These are phyloP conservation scores for Macropodus opercularis DNA, from an alignment of 2,797 vertebrate species.

Conservation along the genomic window DNA sequence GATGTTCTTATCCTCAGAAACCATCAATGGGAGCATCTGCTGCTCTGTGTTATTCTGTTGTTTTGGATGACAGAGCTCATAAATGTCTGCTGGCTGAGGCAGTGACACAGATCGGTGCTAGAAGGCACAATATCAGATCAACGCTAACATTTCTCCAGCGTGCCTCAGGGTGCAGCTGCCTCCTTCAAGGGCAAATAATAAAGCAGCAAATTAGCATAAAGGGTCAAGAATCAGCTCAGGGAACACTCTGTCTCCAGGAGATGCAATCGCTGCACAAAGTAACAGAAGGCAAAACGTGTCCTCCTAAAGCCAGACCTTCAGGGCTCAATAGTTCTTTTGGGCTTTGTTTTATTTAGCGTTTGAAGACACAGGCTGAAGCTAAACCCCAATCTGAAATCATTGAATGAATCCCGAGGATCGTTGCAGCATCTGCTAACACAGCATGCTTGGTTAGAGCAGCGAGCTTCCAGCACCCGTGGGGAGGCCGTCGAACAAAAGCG, in stretches of 20 bases:
- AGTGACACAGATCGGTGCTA: slow-evolving; percentile 10
- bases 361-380: neutral
- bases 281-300: neutral
- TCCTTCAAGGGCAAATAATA: slow-evolving; percentile 48
- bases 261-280: slow-evolving; percentile 23
- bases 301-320: neutral
- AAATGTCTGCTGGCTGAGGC: slow-evolving; percentile 13
- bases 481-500: slow-evolving; percentile 34
- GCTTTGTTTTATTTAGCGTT: neutral
- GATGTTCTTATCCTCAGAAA: slow-evolving; percentile 1
- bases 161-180: slow-evolving; percentile 38
- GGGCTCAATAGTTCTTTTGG: slow-evolving; percentile 3
- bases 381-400: slow-evolving; percentile 22
- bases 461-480: slow-evolving; percentile 28
- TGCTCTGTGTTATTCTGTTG: neutral
- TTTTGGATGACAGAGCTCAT: slow-evolving; percentile 15
- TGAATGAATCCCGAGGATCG: slow-evolving; percentile 24
- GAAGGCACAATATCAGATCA: slow-evolving; percentile 32
- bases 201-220: slow-evolving; percentile 47
- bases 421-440: slow-evolving; percentile 42
- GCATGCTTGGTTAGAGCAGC: slow-evolving; percentile 35
- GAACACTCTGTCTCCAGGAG: slow-evolving; percentile 14
- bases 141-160: slow-evolving; percentile 24
- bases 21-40: slow-evolving; percentile 25
- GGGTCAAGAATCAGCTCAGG: slow-evolving; percentile 24